Evolutionary conservation across 1,140 invertebrate genomes (phyloP).

Genomic region (Glossosoma conforme): DNA sequence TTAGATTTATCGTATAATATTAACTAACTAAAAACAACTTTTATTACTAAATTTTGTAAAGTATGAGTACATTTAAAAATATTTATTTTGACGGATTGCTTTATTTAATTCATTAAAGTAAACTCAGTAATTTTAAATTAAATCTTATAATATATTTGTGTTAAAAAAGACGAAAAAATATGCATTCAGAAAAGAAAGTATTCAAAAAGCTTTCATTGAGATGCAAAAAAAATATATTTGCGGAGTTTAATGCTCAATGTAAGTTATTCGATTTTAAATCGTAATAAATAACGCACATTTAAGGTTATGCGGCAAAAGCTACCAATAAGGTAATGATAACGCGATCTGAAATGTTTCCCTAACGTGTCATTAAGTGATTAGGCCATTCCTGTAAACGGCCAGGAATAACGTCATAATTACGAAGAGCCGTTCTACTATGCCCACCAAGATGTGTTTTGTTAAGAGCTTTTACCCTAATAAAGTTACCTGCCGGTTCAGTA

Average conservation of each 20-base stretch:
- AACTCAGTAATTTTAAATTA: too few species aligned
- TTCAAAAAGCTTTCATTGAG: too few species aligned
- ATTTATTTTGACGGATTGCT: too few species aligned
- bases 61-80: too few species aligned
- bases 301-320: background rate
- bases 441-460: background rate
- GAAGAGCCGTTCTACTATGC: background rate
- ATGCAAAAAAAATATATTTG: background rate
- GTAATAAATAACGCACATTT: background rate
- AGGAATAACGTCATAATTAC: conserved; percentile 4
- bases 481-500: background rate
- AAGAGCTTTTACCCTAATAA: background rate
- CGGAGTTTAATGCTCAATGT: background rate
- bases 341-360: background rate
- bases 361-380: conserved; percentile 6
- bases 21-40: too few species aligned
- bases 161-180: too few species aligned
- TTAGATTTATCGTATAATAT: too few species aligned
- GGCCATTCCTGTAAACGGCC: background rate
- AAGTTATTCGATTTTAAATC: background rate
- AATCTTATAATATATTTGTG: too few species aligned
- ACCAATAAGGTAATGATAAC: background rate
- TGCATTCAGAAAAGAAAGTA: too few species aligned
- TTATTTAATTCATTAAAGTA: too few species aligned
- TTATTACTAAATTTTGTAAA: too few species aligned